phyloP scores from a whole-genome alignment of 2,113 vertebrate species.

The Laticauda laticaudata region DNA sequence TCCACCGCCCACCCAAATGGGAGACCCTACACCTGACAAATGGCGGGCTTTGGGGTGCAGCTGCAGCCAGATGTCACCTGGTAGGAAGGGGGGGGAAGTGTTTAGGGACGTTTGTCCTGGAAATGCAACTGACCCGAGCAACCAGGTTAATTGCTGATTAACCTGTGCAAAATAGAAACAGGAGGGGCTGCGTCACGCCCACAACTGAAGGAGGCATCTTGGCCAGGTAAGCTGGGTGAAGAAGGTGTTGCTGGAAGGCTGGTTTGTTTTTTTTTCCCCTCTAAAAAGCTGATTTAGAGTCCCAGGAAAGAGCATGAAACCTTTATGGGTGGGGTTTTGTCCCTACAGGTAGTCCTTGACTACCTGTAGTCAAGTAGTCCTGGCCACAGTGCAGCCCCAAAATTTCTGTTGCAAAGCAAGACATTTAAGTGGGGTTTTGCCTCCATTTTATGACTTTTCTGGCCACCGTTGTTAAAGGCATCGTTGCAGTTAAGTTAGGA shows the following conservation, averaged over 20 bases:
- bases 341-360: no score
- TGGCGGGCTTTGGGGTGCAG: background rate
- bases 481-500: no score
- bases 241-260: background rate
- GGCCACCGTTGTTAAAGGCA: no score
- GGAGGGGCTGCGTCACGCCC: background rate
- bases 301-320: background rate
- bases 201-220: background rate
- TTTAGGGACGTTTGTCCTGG: background rate
- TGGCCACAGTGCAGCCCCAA: no score
- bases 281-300: background rate
- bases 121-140: background rate
- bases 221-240: background rate
- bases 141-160: background rate
- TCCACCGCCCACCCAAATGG: no score
- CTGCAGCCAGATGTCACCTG: background rate
- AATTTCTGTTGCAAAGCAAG: no score
- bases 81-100: background rate
- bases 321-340: background rate
- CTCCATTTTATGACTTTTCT: no score
- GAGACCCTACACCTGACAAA: no score
- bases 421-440: no score
- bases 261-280: background rate
- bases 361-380: no score
- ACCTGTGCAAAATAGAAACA: background rate